Evolutionary conservation across 2,113 vertebrate species (phyloP).

Genomic region (Scomber japonicus): DNA sequence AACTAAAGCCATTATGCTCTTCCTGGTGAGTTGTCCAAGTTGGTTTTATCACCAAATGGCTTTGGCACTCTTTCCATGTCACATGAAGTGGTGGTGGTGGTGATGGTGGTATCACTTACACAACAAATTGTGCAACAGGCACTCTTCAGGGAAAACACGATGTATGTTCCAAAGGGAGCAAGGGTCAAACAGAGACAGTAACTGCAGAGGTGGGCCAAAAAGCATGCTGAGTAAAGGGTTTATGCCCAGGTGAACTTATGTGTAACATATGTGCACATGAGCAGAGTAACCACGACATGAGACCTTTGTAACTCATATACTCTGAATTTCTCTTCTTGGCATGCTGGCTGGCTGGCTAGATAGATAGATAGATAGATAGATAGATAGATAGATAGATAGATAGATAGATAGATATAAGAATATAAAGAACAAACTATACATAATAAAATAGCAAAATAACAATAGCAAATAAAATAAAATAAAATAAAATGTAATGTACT

Average conservation of each 20-base stretch:
- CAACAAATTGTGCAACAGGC: background rate
- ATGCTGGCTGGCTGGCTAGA: background rate
- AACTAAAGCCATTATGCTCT: slow-evolving; percentile 1
- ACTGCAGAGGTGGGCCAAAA: background rate
- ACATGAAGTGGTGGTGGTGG: background rate
- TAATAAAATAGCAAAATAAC: no score
- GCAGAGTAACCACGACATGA: background rate
- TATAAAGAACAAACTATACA: no score
- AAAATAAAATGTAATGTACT: no score
- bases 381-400: no score
- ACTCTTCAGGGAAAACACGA: background rate
- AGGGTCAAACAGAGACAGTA: background rate
- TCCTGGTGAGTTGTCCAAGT: background rate
- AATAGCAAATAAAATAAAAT: no score
- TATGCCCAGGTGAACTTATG: background rate
- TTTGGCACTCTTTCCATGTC: background rate
- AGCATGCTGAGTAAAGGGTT: background rate
- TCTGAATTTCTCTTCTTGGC: background rate
- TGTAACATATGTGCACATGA: background rate
- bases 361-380: no score
- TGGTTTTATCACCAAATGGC: background rate
- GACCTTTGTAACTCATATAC: slow-evolving; percentile 40
- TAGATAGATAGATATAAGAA: no score
- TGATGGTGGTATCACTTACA: background rate
- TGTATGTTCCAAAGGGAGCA: background rate